These are phyloP conservation scores for Brenthis ino DNA, from an alignment of 2,888 invertebrate genomes.

Conservation along the genomic window DNA sequence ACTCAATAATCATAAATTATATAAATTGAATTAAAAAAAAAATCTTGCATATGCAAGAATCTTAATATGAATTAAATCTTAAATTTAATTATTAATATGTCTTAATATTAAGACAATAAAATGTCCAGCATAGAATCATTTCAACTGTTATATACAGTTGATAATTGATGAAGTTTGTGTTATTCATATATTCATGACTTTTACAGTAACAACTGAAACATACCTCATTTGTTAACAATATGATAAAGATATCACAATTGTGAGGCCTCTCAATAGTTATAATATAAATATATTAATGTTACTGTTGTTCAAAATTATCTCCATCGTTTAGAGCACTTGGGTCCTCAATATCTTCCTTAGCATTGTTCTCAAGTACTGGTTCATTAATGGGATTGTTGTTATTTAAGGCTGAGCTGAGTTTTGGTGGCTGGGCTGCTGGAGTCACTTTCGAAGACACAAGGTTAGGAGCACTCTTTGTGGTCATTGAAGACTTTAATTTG, in stretches of 20 bases:
- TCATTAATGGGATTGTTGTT: slow-evolving; percentile 62
- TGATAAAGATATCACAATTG: slow-evolving; percentile 42
- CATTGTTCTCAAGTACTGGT: slow-evolving; percentile 71
- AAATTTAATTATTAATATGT: too few species aligned
- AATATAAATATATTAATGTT: slow-evolving; percentile 41
- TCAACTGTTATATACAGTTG: too few species aligned
- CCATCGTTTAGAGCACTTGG: slow-evolving; percentile 66
- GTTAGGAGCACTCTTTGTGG: slow-evolving; percentile 64
- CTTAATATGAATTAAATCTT: too few species aligned
- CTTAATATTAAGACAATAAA: too few species aligned
- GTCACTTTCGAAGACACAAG: slow-evolving; percentile 62
- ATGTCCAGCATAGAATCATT: too few species aligned
- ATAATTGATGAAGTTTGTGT: neutral
- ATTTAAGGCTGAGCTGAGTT: slow-evolving; percentile 65
- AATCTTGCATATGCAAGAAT: too few species aligned
- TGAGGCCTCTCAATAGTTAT: slow-evolving; percentile 36
- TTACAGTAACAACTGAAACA: slow-evolving; percentile 2
- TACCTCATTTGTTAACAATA: slow-evolving; percentile 31
- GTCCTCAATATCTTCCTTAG: slow-evolving; percentile 78
- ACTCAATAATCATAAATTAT: too few species aligned
- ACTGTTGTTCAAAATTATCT: slow-evolving; percentile 67
- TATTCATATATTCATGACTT: neutral
- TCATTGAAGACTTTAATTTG: slow-evolving; percentile 60
- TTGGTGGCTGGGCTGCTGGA: slow-evolving; percentile 68
- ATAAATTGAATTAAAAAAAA: too few species aligned